Evolutionary conservation across 2,797 vertebrate genomes (phyloP).

Genomic region (Pogonophryne albipinna): DNA sequence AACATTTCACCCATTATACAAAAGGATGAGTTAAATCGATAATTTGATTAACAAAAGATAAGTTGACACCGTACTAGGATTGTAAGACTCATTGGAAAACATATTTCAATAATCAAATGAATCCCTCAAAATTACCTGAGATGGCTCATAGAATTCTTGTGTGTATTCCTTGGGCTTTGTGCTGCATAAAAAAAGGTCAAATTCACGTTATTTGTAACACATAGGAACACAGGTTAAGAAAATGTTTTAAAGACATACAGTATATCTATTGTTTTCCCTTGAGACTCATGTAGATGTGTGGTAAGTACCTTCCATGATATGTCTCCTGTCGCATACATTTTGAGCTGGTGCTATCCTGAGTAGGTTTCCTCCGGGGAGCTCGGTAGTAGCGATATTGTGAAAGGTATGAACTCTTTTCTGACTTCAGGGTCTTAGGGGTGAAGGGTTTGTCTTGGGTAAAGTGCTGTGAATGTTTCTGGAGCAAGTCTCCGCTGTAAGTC

Average conservation of each 20-base stretch:
- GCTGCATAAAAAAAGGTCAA: conserved; percentile 56
- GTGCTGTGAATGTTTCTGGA: conserved; percentile 89
- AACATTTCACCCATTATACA: neutral
- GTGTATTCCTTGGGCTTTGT: conserved; percentile 54
- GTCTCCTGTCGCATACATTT: conserved; percentile 69
- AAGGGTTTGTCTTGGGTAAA: conserved; percentile 91
- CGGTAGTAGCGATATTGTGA: conserved; percentile 92
- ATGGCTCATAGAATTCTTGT: conserved; percentile 57
- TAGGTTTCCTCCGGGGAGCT: conserved; percentile 82
- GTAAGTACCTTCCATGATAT: conserved; percentile 84
- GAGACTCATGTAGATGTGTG: neutral
- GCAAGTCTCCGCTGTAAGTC: conserved; percentile 87
- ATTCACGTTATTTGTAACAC: conserved; percentile 1
- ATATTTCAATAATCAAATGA: conserved; percentile 3
- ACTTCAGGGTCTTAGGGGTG: conserved; percentile 92
- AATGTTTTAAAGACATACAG: neutral
- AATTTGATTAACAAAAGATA: neutral
- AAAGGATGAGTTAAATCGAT: neutral
- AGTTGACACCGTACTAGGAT: neutral
- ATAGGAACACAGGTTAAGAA: neutral
- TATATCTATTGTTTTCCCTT: neutral
- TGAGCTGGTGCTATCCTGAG: conserved; percentile 54
- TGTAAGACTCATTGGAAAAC: neutral
- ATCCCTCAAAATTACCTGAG: conserved; percentile 71
- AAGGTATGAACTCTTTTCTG: conserved; percentile 89